Base-by-base conservation (phyloP, 2,797 vertebrate genomes). In the Hafferia zeledoni region DNA sequence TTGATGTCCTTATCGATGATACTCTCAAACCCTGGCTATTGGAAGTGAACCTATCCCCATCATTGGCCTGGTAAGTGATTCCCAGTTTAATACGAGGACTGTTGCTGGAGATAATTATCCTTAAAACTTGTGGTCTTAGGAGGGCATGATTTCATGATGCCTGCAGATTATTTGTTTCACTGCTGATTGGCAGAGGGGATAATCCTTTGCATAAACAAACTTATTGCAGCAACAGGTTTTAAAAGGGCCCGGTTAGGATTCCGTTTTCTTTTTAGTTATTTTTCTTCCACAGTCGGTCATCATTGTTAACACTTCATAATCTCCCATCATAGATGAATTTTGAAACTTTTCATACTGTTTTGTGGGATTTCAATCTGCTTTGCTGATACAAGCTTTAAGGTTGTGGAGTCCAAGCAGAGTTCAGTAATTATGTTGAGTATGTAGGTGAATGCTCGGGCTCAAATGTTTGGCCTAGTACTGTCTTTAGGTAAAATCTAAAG, bases 21-120 rank as follows among this genome's bases (percentile, higher is more conserved):
- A 98, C 98, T 94, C 98, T 99, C 95, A 99, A 99, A 97, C 99
- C 99, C 39, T 99, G 99, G 99, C 98, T 99, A 84, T 96, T 99
- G 96, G 99, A 99, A 97, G 99, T 99, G 92, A 99, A 99, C 96
- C 98, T 99, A 25, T 99, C 99, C 63, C 99, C 99, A 80, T 99
- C 99, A 37, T 77, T 99, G 94, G 99, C 99, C 75, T 99, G 99
- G 99, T 99, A 98, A 99, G 99, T 94, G 76, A 87, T 72, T 97
- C 61, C 60, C 11, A 18, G 23, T 46, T 84, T 74, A 52, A 33
- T 53, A 31, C 17, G 67, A 88, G 69, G 15, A 27, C 28, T 86
- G 25, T 87, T 94, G 71, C 44, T 95, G 22, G 63, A 91, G 60
- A 33, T 46, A 33, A 11, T 68, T 76, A 46, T 87, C 6, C 13